Evolutionary conservation across 1,140 invertebrate species (phyloP).

Genomic region (Drosophila simulans): DNA sequence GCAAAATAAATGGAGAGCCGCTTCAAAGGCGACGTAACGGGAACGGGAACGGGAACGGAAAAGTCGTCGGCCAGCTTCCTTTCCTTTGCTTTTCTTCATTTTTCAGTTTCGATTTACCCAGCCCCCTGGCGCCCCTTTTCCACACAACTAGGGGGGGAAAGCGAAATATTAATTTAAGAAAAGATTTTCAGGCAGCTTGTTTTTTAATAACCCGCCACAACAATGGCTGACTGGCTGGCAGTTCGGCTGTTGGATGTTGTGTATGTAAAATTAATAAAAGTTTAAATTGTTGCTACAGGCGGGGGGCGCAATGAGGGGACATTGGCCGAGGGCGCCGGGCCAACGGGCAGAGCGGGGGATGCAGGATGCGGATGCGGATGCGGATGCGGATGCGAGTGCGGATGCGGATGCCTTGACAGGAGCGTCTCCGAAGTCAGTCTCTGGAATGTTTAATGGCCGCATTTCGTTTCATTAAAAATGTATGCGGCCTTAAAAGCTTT

Average conservation of each 20-base stretch:
- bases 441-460: slow-evolving; percentile 78
- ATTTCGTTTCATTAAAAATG: slow-evolving; percentile 83
- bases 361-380: slow-evolving; percentile 1
- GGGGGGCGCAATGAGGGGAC: slow-evolving; percentile 10
- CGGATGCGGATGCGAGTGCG: slow-evolving; percentile 25
- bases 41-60: slow-evolving; percentile 47
- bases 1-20: slow-evolving; percentile 66
- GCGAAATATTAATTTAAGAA: slow-evolving; percentile 76
- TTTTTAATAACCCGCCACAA: slow-evolving; percentile 76
- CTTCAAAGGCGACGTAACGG: slow-evolving; percentile 51
- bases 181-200: slow-evolving; percentile 72
- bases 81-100: slow-evolving; percentile 31
- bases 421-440: slow-evolving; percentile 45
- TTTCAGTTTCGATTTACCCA: slow-evolving; percentile 33
- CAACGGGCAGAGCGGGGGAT: slow-evolving; percentile 12
- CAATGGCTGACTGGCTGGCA: slow-evolving; percentile 39
- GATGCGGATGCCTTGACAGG: slow-evolving; percentile 27
- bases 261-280: slow-evolving; percentile 80
- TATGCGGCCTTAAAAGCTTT: slow-evolving; percentile 80
- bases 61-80: slow-evolving; percentile 56
- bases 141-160: not conserved
- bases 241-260: slow-evolving; percentile 15
- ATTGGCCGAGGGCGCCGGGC: slow-evolving; percentile 42
- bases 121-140: not conserved
- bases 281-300: slow-evolving; percentile 77